These are phyloP conservation scores for Nasonia oneida DNA, from an alignment of 2,888 invertebrate species.

Conservation along the genomic window DNA sequence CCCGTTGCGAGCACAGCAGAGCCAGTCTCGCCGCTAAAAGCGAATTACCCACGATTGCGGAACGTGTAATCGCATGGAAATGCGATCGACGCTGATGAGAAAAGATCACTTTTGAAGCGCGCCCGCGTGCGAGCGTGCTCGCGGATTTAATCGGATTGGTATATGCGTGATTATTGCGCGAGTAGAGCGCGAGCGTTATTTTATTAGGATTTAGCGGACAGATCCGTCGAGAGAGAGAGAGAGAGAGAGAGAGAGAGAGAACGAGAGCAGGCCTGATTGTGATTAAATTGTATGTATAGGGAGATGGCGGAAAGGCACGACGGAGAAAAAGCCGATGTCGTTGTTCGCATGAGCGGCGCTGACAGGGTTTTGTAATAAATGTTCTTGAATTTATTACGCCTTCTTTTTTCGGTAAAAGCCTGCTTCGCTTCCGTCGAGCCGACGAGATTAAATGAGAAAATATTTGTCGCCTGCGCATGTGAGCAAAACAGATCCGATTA, in stretches of 20 bases:
- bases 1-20: too few relatives aligned
- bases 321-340: not conserved
- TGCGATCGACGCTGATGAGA: slow-evolving; percentile 39
- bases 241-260: not conserved
- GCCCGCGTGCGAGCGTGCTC: not conserved
- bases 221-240: not conserved
- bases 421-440: not conserved
- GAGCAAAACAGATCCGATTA: slow-evolving; percentile 12
- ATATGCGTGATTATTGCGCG: slow-evolving; percentile 30
- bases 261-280: not conserved
- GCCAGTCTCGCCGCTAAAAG: slow-evolving; percentile 33
- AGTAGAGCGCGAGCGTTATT: slow-evolving; percentile 31
- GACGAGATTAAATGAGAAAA: not conserved
- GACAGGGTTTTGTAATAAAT: slow-evolving; percentile 9
- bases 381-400: not conserved
- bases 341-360: not conserved
- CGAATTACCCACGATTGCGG: slow-evolving; percentile 32
- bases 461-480: not conserved
- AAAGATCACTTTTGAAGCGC: slow-evolving; percentile 51
- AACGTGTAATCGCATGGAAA: slow-evolving; percentile 39
- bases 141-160: slow-evolving; percentile 54
- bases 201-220: slow-evolving; percentile 25
- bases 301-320: too few relatives aligned
- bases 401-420: not conserved
- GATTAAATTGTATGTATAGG: slow-evolving; percentile 4